Percentiles rank a stretch among this genome's conserved stretches.
Conservation (phyloP, 1,140 invertebrate genomes). For the Bombus fervidus region DNA sequence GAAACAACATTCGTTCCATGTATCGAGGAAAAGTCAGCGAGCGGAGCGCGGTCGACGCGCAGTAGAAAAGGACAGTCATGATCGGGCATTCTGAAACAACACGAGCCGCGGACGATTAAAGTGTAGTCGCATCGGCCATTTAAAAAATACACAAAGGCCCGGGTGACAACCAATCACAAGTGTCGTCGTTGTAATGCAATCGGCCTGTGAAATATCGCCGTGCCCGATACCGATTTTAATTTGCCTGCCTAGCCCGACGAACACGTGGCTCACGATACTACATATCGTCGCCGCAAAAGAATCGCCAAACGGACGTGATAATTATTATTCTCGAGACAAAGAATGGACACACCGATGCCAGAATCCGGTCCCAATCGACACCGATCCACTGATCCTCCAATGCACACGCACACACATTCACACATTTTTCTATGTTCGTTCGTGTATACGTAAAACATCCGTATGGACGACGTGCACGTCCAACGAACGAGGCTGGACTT, state of each 20-base stretch:
- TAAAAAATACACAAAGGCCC: constrained; percentile 52
- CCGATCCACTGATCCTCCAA: constrained; percentile 13
- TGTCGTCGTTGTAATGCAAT: constrained; percentile 57
- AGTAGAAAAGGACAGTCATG: constrained; percentile 4
- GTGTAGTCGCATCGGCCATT: not conserved
- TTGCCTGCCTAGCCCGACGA: constrained; percentile 40
- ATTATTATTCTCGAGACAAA: constrained; percentile 73
- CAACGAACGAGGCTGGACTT: constrained; percentile 38
- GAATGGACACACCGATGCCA: constrained; percentile 60
- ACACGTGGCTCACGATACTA: constrained; percentile 21
- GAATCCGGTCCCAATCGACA: constrained; percentile 56
- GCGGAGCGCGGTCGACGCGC: not conserved
- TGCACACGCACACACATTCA: not conserved
- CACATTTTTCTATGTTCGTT: not conserved
- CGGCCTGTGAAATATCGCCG: constrained; percentile 50
- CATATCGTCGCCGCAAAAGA: constrained; percentile 50
- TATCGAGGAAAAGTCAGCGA: too few relatives aligned
- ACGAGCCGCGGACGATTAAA: not conserved
- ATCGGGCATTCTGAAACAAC: not conserved
- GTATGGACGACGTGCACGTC: constrained; percentile 37
- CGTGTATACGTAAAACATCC: not conserved
- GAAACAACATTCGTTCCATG: too few relatives aligned
- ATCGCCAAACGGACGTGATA: constrained; percentile 73
- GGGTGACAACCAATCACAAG: constrained; percentile 52
- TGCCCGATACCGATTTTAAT: constrained; percentile 63